A percentile compares a stretch with the other conserved stretches of the same genome.
Evolutionary conservation across 2,888 invertebrate species (phyloP).

Genomic region (Autographa pulchrina): DNA sequence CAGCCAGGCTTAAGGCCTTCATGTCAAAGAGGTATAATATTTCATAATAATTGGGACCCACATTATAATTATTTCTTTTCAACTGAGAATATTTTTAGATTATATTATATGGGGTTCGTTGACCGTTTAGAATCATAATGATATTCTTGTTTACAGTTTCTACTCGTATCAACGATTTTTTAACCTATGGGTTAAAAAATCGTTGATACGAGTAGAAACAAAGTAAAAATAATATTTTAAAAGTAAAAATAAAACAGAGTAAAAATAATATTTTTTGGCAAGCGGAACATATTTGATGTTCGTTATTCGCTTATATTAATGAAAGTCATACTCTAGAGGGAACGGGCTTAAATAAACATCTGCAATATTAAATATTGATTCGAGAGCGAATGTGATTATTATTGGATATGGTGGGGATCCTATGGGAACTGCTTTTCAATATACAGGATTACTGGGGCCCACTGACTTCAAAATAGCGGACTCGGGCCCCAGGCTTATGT

Average conservation of each 20-base stretch:
- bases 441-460: not conserved
- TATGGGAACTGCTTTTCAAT: conserved; percentile 15
- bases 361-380: conserved; percentile 58
- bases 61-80: not conserved
- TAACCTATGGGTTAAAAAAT: too few species aligned
- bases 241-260: too few species aligned
- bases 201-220: too few species aligned
- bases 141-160: too few species aligned
- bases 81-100: not conserved
- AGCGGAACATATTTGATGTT: not conserved
- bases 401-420: conserved; percentile 35
- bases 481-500: not conserved
- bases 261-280: not conserved
- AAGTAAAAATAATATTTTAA: too few species aligned
- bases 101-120: too few species aligned
- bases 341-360: conserved; percentile 49
- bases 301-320: conserved; percentile 34
- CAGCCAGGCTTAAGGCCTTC: not conserved
- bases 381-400: conserved; percentile 25
- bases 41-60: not conserved
- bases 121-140: too few species aligned
- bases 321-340: conserved; percentile 37
- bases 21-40: not conserved
- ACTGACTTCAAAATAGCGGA: too few species aligned
- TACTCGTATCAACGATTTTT: too few species aligned